Evolutionary conservation across 2,888 invertebrate species (phyloP).

Genomic region (Dinocampus coccinellae): DNA sequence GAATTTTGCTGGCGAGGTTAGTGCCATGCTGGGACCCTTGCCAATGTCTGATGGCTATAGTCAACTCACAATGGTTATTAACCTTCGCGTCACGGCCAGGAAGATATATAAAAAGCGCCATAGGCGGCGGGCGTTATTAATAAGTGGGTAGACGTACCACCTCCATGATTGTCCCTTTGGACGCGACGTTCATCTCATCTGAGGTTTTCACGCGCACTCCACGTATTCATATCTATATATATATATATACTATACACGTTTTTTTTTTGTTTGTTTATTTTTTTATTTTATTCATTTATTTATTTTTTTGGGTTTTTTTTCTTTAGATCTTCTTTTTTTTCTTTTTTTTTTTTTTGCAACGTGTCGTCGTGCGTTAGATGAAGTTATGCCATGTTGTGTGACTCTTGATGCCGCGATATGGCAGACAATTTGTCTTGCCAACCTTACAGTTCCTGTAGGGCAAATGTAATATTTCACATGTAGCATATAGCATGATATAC

Average conservation of each 20-base stretch:
- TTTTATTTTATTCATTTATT: no score
- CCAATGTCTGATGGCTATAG: constrained; percentile 35
- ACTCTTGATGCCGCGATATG: constrained; percentile 2
- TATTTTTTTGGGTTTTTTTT: no score
- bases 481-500: neutral
- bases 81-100: constrained; percentile 55
- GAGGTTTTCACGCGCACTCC: neutral
- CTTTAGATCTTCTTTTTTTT: constrained; percentile 6
- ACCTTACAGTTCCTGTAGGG: neutral
- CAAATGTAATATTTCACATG: neutral
- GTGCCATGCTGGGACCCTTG: constrained; percentile 29
- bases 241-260: constrained; percentile 13
- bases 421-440: constrained; percentile 46
- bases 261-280: no score
- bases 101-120: constrained; percentile 33
- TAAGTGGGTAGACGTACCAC: constrained; percentile 46
- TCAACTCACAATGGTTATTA: constrained; percentile 61
- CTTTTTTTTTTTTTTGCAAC: constrained; percentile 17
- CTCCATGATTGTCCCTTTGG: constrained; percentile 41
- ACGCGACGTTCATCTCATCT: constrained; percentile 33
- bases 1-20: constrained; percentile 58
- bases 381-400: constrained; percentile 16
- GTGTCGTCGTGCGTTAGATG: constrained; percentile 18
- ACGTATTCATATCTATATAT: neutral
- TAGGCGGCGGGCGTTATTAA: constrained; percentile 46